Percentiles rank a stretch among this genome's conserved stretches.
Conservation (phyloP, 2,888 invertebrate genomes). For the Oxystoma pomonae region DNA sequence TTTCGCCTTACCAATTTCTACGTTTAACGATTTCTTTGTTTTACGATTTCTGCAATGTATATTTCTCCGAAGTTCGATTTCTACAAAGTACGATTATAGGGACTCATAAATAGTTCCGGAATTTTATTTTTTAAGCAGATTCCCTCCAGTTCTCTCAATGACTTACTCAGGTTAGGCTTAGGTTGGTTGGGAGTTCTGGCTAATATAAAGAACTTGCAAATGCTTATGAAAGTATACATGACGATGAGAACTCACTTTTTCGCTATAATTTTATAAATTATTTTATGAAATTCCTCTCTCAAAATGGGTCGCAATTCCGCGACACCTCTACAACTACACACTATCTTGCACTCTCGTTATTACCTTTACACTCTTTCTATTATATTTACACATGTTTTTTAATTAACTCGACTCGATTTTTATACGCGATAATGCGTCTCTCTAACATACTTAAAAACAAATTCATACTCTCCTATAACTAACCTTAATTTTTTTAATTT, state of each 20-base stretch:
- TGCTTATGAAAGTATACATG: neutral
- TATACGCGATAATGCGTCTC: slow-evolving; percentile 9
- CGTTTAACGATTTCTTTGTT: too few species aligned
- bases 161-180: neutral
- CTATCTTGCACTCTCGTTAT: neutral
- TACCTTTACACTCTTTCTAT: neutral
- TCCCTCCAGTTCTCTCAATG: neutral
- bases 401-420: slow-evolving; percentile 3
- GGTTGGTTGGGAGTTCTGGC: neutral
- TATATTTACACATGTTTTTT: slow-evolving; percentile 1
- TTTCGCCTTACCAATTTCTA: too few species aligned
- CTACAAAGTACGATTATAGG: too few species aligned
- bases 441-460: slow-evolving; percentile 3
- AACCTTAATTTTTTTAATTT: slow-evolving; percentile 31
- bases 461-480: slow-evolving; percentile 18
- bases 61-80: too few species aligned
- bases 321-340: neutral
- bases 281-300: neutral
- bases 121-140: neutral
- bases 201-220: neutral
- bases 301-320: neutral
- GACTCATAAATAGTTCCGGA: neutral
- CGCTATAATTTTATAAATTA: too few species aligned
- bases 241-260: neutral
- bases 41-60: too few species aligned